Evolutionary conservation across 2,113 vertebrate species (phyloP).

Genomic region (Hyperoodon ampullatus): DNA sequence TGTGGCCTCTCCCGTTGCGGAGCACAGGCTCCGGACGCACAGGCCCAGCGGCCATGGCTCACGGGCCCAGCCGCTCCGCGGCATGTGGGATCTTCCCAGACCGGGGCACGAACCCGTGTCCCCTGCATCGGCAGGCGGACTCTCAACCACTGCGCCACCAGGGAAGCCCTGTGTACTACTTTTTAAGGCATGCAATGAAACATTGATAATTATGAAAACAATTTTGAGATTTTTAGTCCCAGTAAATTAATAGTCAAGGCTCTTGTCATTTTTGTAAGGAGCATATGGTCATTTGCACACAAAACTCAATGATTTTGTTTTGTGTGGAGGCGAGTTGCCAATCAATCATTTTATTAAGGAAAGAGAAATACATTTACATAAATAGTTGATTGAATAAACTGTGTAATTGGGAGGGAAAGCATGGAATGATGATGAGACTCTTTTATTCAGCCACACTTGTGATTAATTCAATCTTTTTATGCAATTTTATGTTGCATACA

Average conservation of each 20-base stretch:
- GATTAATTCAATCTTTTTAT: neutral
- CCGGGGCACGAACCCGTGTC: too few relatives aligned
- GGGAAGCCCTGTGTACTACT: rapidly evolving
- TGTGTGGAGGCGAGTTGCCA: neutral
- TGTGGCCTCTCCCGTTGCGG: too few relatives aligned
- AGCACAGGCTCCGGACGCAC: too few relatives aligned
- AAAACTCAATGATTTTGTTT: neutral
- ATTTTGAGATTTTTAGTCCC: neutral
- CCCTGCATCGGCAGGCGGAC: too few relatives aligned
- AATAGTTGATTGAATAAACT: constrained; percentile 20
- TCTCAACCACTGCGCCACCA: too few relatives aligned
- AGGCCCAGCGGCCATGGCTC: too few relatives aligned
- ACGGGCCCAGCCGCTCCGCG: too few relatives aligned
- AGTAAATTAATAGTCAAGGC: neutral
- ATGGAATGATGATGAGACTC: neutral
- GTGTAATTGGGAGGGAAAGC: neutral
- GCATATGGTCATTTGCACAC: too few relatives aligned
- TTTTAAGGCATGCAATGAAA: neutral
- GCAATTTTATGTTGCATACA: neutral
- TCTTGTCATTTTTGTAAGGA: neutral
- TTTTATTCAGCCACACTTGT: neutral
- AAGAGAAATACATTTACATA: neutral
- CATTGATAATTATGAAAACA: neutral
- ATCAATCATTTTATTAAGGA: neutral
- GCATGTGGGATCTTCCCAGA: too few relatives aligned